phyloP scores from a whole-genome alignment of 2,113 vertebrate species.

The Bombycilla garrulus region DNA sequence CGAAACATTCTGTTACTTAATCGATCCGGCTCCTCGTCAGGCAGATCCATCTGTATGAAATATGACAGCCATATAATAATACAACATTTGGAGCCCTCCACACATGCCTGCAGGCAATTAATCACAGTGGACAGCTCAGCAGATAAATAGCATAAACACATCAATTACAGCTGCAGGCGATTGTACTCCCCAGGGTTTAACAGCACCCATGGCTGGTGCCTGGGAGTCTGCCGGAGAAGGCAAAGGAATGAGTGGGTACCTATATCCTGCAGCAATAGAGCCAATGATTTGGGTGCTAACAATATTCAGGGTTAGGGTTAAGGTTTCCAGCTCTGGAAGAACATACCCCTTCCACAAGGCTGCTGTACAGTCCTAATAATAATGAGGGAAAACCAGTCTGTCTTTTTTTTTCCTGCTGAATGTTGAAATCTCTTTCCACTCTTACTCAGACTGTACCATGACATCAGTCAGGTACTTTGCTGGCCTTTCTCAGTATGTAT shows the following conservation, averaged over 20 bases:
- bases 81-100: slow-evolving; percentile 40
- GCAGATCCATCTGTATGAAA: slow-evolving; percentile 83
- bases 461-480: neutral
- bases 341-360: neutral
- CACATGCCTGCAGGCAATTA: slow-evolving; percentile 25
- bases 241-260: neutral
- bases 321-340: neutral
- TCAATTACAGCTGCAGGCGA: slow-evolving; percentile 44
- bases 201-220: slow-evolving; percentile 1
- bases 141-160: slow-evolving; percentile 68
- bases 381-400: neutral
- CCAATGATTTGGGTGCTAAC: neutral
- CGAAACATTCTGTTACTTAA: slow-evolving; percentile 89
- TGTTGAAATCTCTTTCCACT: neutral
- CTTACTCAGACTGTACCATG: neutral
- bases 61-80: slow-evolving; percentile 66
- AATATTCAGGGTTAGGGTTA: neutral
- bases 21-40: slow-evolving; percentile 93
- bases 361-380: neutral
- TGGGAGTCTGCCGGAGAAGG: neutral
- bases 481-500: neutral
- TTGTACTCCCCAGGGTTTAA: neutral
- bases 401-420: neutral
- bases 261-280: neutral
- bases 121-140: slow-evolving; percentile 55